Percentiles rank a stretch among this genome's conserved stretches.
phyloP scores from a whole-genome alignment of 2,888 invertebrate genomes.

The Junonia oenone region DNA sequence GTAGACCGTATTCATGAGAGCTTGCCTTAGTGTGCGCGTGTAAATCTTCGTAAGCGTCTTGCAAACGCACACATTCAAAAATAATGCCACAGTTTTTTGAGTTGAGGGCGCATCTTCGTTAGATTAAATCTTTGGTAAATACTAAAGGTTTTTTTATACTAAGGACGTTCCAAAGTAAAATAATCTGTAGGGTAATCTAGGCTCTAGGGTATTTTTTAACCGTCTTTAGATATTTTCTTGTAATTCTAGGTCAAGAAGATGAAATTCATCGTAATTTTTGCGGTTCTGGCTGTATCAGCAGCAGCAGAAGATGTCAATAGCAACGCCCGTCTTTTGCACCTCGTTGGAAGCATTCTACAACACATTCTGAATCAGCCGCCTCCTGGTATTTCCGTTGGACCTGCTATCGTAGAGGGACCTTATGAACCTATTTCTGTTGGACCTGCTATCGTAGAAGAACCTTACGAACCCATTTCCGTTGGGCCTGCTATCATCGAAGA shows the following conservation, averaged over 20 bases:
- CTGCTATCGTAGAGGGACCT: slow-evolving; percentile 16
- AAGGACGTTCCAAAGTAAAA: no score
- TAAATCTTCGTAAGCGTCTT: no score
- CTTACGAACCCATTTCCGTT: slow-evolving; percentile 12
- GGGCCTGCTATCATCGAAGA: slow-evolving; percentile 21
- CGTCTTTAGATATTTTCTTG: no score
- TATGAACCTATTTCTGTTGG: slow-evolving; percentile 21
- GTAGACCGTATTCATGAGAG: no score
- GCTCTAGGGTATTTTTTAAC: no score
- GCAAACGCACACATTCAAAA: no score
- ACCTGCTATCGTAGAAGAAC: slow-evolving; percentile 23
- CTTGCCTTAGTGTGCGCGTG: no score
- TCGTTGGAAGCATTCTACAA: slow-evolving; percentile 30
- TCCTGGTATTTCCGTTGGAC: neutral
- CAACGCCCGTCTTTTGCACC: neutral
- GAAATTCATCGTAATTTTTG: neutral
- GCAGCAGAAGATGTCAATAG: slow-evolving; percentile 28
- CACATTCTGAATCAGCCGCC: slow-evolving; percentile 15
- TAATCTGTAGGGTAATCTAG: no score
- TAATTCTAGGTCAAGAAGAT: neutral
- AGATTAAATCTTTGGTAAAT: no score
- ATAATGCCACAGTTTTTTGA: no score
- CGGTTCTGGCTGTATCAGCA: slow-evolving; percentile 5
- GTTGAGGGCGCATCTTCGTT: no score
- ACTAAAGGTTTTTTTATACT: no score